Percentiles rank a stretch among this genome's conserved stretches.
phyloP scores from a whole-genome alignment of 2,113 vertebrate species.

The Gambusia holbrooki region DNA sequence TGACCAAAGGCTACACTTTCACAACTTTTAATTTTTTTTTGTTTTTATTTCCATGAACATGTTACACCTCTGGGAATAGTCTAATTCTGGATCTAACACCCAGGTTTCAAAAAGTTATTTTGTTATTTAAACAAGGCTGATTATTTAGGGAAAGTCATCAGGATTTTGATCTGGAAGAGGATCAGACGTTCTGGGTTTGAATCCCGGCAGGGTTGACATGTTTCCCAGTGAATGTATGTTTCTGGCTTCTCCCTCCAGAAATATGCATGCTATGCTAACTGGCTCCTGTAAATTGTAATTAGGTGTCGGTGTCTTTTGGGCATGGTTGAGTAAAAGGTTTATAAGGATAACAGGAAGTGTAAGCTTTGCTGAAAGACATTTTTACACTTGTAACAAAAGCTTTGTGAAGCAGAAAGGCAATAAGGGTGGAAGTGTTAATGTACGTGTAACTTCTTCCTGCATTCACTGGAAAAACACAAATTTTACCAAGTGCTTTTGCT shows the following conservation, averaged over 20 bases:
- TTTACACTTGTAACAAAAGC: constrained; percentile 6
- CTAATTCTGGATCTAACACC: neutral
- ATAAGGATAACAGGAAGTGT: neutral
- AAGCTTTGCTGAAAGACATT: constrained; percentile 3
- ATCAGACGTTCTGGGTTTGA: no score
- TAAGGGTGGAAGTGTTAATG: constrained; percentile 13
- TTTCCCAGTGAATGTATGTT: neutral
- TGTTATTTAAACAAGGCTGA: neutral
- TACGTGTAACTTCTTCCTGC: constrained; percentile 23
- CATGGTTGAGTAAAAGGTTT: neutral
- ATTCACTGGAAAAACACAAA: no score
- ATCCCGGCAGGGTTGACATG: no score
- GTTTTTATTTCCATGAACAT: no score
- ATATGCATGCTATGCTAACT: neutral
- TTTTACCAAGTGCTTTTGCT: no score
- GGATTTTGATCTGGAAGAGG: no score
- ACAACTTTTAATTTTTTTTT: neutral
- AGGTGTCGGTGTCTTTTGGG: neutral
- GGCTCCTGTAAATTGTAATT: neutral
- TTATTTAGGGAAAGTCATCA: no score
- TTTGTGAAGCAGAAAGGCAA: constrained; percentile 31
- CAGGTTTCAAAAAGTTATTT: neutral
- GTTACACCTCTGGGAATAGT: no score
- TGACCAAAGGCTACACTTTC: neutral
- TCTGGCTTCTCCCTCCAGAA: neutral